Percentiles rank a stretch among this genome's conserved stretches.
These are phyloP conservation scores for Scarus forsteni DNA, from an alignment of 2,797 vertebrate species.

Conservation along the genomic window DNA sequence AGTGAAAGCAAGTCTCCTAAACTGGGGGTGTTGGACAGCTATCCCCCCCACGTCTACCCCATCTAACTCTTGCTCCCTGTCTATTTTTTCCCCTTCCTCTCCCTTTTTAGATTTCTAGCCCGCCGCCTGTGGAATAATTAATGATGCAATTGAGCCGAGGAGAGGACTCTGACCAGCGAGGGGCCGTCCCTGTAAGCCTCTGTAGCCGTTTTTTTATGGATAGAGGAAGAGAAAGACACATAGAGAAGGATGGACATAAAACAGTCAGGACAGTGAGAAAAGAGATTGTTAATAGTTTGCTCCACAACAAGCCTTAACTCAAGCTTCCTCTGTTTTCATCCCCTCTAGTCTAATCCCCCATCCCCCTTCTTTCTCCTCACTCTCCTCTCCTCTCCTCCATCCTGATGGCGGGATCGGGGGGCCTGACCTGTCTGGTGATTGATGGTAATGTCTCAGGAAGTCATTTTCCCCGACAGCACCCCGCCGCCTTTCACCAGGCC, in stretches of 20 bases:
- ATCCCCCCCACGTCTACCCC: conserved; percentile 65
- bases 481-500: conserved; percentile 82
- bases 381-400: conserved; percentile 70
- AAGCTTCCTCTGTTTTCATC: conserved; percentile 70
- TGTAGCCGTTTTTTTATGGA: conserved; percentile 81
- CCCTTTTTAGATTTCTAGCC: conserved; percentile 72
- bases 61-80: conserved; percentile 75
- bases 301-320: conserved; percentile 61
- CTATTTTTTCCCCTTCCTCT: conserved; percentile 57
- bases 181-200: conserved; percentile 78
- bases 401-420: conserved; percentile 73
- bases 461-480: conserved; percentile 86
- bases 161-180: conserved; percentile 83
- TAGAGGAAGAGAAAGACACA: conserved; percentile 61
- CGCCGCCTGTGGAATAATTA: conserved; percentile 87
- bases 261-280: conserved; percentile 63
- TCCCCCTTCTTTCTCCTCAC: conserved; percentile 59
- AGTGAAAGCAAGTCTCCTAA: conserved; percentile 66
- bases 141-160: conserved; percentile 88
- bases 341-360: conserved; percentile 75
- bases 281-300: conserved; percentile 74
- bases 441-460: conserved; percentile 90
- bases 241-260: conserved; percentile 70
- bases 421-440: conserved; percentile 82
- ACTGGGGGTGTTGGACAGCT: conserved; percentile 80